A percentile compares a stretch with the other conserved stretches of the same genome.
These are phyloP conservation scores for Seriola dumerili DNA, from an alignment of 2,113 vertebrate species.

Conservation along the genomic window DNA sequence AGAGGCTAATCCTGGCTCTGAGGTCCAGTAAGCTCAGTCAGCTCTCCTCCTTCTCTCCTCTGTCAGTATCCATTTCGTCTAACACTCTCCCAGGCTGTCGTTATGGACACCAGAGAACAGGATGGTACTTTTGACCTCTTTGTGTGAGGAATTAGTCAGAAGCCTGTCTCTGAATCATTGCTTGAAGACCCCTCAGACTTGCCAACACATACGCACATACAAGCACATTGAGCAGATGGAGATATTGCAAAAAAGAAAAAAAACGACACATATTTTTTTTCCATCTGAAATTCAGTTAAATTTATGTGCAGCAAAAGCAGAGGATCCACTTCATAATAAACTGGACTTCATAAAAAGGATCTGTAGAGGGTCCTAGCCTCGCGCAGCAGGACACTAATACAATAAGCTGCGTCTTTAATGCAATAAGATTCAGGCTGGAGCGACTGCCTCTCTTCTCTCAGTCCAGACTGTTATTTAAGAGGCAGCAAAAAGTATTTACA, in stretches of 20 bases:
- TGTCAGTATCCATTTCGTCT: conserved; percentile 67
- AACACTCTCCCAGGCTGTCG: conserved; percentile 53
- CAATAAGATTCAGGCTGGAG: conserved; percentile 48
- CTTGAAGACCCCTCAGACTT: conserved; percentile 25
- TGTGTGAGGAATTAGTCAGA: conserved; percentile 62
- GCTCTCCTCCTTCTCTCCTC: conserved; percentile 58
- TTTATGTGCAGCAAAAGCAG: conserved; percentile 5
- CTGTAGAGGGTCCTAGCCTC: conserved; percentile 14
- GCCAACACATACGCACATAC: conserved; percentile 1
- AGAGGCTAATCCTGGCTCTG: conserved; percentile 77
- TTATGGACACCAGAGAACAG: conserved; percentile 61
- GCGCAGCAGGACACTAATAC: conserved; percentile 45
- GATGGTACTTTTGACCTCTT: conserved; percentile 64
- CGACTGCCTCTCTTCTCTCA: conserved; percentile 31
- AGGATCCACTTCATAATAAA: conserved; percentile 25
- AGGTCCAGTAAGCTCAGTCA: conserved; percentile 68
- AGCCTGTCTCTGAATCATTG: conserved; percentile 43
- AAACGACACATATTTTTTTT: not conserved
- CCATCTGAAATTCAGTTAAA: conserved; percentile 18
- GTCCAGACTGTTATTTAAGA: conserved; percentile 54
- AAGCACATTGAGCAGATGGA: not conserved
- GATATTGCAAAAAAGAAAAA: not conserved
- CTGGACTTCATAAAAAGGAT: conserved; percentile 40
- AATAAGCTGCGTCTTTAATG: conserved; percentile 63
- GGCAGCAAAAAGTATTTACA: conserved; percentile 63